These are phyloP conservation scores for Danio kyathit DNA, from an alignment of 2,797 vertebrate genomes.

Conservation along the genomic window DNA sequence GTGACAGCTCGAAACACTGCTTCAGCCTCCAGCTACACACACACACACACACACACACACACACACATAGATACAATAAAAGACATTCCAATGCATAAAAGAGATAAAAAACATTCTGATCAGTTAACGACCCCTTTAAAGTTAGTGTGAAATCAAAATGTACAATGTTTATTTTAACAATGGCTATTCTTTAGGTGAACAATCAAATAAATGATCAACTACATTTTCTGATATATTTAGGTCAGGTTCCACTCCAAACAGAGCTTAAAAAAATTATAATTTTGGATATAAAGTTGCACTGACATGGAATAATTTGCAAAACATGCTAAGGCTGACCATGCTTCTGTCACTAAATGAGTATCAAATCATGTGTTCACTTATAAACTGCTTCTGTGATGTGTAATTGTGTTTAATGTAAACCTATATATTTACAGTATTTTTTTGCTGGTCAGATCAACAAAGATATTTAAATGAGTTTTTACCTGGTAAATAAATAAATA, in stretches of 20 bases:
- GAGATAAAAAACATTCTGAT: too few species aligned
- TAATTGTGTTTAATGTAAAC: neutral
- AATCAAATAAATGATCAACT: too few species aligned
- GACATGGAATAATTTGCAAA: neutral
- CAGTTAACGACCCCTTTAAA: too few species aligned
- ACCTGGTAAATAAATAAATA: neutral
- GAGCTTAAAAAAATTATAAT: neutral
- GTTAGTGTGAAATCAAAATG: too few species aligned
- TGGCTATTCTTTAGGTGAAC: too few species aligned
- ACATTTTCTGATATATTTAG: too few species aligned
- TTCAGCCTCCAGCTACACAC: slow-evolving; percentile 88
- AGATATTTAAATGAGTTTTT: neutral
- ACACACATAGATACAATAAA: slow-evolving; percentile 10
- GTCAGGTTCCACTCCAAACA: neutral
- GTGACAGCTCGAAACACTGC: slow-evolving; percentile 97
- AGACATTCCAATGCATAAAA: neutral
- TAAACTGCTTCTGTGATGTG: neutral
- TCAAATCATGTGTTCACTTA: neutral
- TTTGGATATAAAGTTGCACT: neutral
- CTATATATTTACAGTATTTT: neutral
- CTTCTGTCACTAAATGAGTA: neutral
- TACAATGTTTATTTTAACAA: too few species aligned
- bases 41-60: slow-evolving; percentile 20
- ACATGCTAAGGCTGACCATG: neutral
- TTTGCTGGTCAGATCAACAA: neutral